Evolutionary conservation across 2,113 vertebrate genomes (phyloP).

Genomic region (Pipra filicauda): DNA sequence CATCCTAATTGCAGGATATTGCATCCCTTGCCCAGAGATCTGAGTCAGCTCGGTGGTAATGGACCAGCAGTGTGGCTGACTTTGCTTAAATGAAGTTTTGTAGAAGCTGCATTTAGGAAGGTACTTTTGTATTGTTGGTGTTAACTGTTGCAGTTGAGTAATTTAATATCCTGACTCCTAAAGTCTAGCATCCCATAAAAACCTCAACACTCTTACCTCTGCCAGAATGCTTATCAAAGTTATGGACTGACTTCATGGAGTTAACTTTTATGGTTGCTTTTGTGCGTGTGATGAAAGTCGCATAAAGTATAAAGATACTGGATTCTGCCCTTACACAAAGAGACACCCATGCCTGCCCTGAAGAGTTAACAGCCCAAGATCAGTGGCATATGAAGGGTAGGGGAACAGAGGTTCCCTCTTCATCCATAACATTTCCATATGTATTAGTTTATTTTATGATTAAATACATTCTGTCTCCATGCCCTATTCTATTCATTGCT

Average conservation of each 20-base stretch:
- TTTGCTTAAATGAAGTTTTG: not conserved
- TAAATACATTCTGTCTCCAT: not conserved
- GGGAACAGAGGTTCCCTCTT: not conserved
- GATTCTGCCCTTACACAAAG: not conserved
- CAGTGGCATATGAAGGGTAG: not conserved
- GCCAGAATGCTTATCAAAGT: not conserved
- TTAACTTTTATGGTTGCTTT: not conserved
- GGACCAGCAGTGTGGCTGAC: not conserved
- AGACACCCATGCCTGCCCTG: not conserved
- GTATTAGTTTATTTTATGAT: not conserved
- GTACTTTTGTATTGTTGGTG: not conserved
- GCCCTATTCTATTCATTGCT: not conserved
- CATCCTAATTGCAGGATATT: not conserved
- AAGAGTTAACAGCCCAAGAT: not conserved
- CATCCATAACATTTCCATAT: not conserved
- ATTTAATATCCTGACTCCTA: not conserved
- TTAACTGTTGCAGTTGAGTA: not conserved
- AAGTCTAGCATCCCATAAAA: not conserved
- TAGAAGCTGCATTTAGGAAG: not conserved
- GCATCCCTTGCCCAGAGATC: not conserved
- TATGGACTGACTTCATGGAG: not conserved
- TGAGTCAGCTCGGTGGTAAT: not conserved
- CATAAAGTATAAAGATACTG: not conserved
- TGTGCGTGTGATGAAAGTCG: not conserved
- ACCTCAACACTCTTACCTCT: not conserved